Evolutionary conservation across 2,113 vertebrate genomes (phyloP).

Genomic region (Ochotona curzoniae): DNA sequence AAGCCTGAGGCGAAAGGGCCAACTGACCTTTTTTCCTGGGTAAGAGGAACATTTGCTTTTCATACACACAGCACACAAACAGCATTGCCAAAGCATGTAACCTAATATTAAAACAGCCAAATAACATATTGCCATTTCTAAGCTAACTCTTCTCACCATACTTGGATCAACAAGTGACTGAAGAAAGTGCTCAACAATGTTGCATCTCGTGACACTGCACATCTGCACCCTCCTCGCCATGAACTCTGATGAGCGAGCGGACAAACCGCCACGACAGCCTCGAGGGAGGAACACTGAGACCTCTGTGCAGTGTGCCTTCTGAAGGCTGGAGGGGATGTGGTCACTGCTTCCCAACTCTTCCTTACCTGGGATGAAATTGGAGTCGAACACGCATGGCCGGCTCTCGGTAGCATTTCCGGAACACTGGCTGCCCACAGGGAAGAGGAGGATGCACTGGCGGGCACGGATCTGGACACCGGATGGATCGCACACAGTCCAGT

Average conservation of each 20-base stretch:
- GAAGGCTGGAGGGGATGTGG: background rate
- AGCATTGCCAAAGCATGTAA: background rate
- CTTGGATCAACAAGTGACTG: background rate
- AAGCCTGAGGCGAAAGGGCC: background rate
- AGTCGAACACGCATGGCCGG: constrained; percentile 89
- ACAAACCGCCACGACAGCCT: background rate
- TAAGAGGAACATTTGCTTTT: background rate
- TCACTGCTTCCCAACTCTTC: background rate
- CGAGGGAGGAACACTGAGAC: background rate
- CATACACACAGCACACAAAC: background rate
- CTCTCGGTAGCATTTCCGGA: constrained; percentile 93
- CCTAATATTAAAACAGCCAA: background rate
- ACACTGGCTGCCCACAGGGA: constrained; percentile 95
- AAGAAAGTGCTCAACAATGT: background rate
- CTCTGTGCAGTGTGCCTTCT: background rate
- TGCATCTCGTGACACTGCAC: background rate
- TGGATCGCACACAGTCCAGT: constrained; percentile 93
- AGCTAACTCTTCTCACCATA: background rate
- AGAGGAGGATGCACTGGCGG: constrained; percentile 93
- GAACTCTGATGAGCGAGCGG: background rate
- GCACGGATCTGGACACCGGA: constrained; percentile 89
- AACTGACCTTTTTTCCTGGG: background rate
- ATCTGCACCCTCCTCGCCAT: background rate
- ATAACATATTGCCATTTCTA: background rate
- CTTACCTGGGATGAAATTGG: constrained; percentile 96